These are phyloP conservation scores for Chloropsis hardwickii DNA, from an alignment of 2,113 vertebrate genomes.

Conservation along the genomic window DNA sequence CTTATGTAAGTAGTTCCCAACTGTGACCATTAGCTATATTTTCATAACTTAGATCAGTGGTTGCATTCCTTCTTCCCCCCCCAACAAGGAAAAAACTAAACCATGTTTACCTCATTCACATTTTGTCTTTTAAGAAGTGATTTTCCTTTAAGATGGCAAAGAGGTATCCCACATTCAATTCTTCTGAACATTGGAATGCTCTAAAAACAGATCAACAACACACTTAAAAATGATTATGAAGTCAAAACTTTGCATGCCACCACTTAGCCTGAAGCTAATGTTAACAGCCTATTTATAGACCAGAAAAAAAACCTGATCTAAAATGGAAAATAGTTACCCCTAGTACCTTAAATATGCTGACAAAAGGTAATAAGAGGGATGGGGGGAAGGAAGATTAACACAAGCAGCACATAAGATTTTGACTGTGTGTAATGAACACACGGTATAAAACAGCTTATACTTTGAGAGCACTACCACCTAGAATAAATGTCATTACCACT, in stretches of 20 bases:
- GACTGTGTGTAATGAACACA: neutral
- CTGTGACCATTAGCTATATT: neutral
- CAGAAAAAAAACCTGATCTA: neutral
- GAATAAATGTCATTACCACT: neutral
- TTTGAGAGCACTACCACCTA: neutral
- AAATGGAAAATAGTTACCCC: neutral
- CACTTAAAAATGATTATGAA: neutral
- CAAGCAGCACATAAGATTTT: neutral
- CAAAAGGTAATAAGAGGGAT: neutral
- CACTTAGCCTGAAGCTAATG: neutral
- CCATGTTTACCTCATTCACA: neutral
- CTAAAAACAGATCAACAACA: neutral
- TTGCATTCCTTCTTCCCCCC: neutral
- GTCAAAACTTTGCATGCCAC: neutral
- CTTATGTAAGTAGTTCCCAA: neutral
- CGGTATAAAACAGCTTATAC: neutral
- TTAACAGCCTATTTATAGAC: neutral
- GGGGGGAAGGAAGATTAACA: neutral
- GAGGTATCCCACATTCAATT: neutral
- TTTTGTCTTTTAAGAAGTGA: neutral
- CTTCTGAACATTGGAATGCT: neutral
- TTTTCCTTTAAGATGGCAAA: neutral
- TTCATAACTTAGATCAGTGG: neutral
- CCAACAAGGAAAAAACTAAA: neutral
- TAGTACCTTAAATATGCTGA: neutral